Conservation (phyloP, 2,113 vertebrate genomes). For the Bufo gargarizans region DNA sequence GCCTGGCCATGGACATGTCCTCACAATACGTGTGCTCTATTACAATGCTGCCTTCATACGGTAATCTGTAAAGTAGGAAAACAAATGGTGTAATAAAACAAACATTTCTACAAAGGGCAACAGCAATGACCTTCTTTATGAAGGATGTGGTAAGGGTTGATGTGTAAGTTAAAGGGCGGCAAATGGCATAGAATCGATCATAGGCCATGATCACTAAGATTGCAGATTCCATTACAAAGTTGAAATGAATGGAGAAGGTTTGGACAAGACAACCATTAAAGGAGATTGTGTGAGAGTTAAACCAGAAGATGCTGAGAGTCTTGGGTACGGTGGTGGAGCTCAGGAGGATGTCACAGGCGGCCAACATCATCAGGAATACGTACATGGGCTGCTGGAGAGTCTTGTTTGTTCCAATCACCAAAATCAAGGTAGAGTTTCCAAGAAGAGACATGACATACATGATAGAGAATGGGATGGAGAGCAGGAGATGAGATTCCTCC, state of each 20-base stretch:
- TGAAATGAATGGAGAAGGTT: conserved; percentile 71
- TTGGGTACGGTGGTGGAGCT: conserved; percentile 29
- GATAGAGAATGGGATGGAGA: conserved; percentile 26
- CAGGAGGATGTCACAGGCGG: conserved; percentile 29
- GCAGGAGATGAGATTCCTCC: not conserved
- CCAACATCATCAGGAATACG: conserved; percentile 34
- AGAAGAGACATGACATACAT: conserved; percentile 5
- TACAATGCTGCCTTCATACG: not conserved
- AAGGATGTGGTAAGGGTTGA: conserved; percentile 47
- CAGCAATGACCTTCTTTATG: not conserved
- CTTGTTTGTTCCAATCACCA: not conserved
- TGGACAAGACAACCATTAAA: conserved; percentile 70
- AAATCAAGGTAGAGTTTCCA: conserved; percentile 22
- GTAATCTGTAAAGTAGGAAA: not conserved
- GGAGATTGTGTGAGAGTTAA: conserved; percentile 57
- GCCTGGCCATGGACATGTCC: conserved; percentile 6
- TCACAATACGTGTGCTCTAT: conserved; percentile 17
- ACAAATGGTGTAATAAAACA: not conserved
- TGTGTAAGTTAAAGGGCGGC: conserved; percentile 64
- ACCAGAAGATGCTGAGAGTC: conserved; percentile 55
- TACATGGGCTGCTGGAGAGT: conserved; percentile 53
- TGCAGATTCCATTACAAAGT: conserved; percentile 68
- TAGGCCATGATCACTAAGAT: conserved; percentile 73
- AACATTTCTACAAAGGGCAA: not conserved
- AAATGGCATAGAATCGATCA: conserved; percentile 69